These are phyloP conservation scores for Ips typographus DNA, from an alignment of 1,140 invertebrate genomes.

Conservation along the genomic window DNA sequence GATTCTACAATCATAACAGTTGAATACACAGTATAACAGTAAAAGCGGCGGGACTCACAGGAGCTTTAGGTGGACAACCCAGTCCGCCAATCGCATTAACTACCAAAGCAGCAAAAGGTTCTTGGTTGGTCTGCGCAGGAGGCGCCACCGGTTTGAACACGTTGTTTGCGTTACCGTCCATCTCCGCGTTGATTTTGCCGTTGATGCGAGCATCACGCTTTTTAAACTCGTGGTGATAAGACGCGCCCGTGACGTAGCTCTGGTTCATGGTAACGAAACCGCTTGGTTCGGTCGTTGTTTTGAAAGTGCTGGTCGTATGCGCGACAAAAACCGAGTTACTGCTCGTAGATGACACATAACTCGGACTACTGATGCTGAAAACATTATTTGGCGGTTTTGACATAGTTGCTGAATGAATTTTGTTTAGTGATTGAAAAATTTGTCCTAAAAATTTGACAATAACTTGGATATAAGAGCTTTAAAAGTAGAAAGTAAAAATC, in stretches of 20 bases:
- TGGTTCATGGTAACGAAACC: conserved; percentile 25
- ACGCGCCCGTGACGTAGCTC: conserved; percentile 23
- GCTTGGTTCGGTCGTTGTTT: conserved; percentile 14
- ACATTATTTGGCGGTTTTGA: neutral
- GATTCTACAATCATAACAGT: too few species aligned
- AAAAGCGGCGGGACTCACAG: too few species aligned
- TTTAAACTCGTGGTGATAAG: conserved; percentile 24
- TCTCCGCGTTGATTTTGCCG: conserved; percentile 35
- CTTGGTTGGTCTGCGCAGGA: conserved; percentile 16
- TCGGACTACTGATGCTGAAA: conserved; percentile 28
- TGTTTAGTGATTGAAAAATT: too few species aligned
- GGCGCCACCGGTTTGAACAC: conserved; percentile 31
- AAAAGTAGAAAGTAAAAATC: too few species aligned
- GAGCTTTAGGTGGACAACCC: too few species aligned
- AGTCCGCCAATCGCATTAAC: too few species aligned
- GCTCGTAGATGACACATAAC: conserved; percentile 9
- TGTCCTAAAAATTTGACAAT: too few species aligned
- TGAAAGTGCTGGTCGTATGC: neutral
- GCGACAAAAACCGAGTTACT: conserved; percentile 1
- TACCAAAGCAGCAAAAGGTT: neutral
- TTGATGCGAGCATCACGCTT: conserved; percentile 22
- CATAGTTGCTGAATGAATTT: too few species aligned
- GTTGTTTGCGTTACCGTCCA: conserved; percentile 55
- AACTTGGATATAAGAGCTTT: too few species aligned
- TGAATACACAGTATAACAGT: too few species aligned